Evolutionary conservation across 2,797 vertebrate genomes (phyloP).

Genomic region (Schizopygopsis pylzovi): DNA sequence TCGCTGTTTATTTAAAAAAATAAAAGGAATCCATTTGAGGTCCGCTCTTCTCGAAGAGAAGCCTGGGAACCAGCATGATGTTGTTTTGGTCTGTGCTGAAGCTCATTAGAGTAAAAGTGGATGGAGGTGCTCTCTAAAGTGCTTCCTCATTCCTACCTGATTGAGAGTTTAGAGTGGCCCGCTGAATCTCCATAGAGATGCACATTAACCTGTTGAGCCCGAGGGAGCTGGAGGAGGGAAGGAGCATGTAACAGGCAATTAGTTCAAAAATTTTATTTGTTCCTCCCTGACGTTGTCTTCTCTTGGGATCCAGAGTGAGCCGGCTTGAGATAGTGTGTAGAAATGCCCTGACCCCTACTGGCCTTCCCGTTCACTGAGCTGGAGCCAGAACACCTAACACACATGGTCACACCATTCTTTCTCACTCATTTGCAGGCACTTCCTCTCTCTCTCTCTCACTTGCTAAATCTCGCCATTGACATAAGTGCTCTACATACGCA

Average conservation of each 20-base stretch:
- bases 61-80: conserved; percentile 45
- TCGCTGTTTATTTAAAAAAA: conserved; percentile 26
- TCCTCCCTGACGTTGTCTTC: conserved; percentile 47
- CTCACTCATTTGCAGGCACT: conserved; percentile 15
- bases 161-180: conserved; percentile 30
- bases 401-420: conserved; percentile 15
- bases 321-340: conserved; percentile 56
- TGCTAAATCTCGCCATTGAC: conserved; percentile 14
- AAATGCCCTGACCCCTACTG: conserved; percentile 61
- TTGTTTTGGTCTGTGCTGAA: conserved; percentile 50
- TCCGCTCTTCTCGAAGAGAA: conserved; percentile 15
- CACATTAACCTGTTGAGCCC: conserved; percentile 58
- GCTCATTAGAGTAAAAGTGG: conserved; percentile 61
- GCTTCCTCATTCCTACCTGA: conserved; percentile 48
- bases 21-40: conserved; percentile 28
- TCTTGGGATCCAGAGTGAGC: conserved; percentile 46
- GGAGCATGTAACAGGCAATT: conserved; percentile 64
- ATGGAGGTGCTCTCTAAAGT: conserved; percentile 52
- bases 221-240: conserved; percentile 35
- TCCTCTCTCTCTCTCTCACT: background rate
- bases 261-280: conserved; percentile 60
- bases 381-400: background rate
- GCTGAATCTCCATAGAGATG: conserved; percentile 61
- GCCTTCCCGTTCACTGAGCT: conserved; percentile 37
- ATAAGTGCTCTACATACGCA: conserved; percentile 3